Conservation (phyloP, 2,113 vertebrate species). For the Antigone vipio region DNA sequence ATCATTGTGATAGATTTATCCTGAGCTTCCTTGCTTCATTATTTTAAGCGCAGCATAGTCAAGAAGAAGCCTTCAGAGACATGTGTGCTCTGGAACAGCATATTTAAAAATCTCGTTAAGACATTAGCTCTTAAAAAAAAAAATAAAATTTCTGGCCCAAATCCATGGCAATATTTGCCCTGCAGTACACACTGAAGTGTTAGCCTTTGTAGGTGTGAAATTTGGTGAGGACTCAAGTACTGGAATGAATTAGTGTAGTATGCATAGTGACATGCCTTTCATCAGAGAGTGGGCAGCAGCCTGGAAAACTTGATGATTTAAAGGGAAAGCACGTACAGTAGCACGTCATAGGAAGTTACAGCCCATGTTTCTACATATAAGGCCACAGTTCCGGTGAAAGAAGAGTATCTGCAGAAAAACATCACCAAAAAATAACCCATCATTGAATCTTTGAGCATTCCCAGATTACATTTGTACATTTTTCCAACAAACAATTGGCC, state of each 20-base stretch:
- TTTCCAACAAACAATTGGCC: slow-evolving; percentile 61
- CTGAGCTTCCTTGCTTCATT: not conserved
- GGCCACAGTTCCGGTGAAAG: slow-evolving; percentile 63
- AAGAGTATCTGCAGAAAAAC: not conserved
- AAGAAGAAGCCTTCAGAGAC: not conserved
- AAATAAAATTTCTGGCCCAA: not conserved
- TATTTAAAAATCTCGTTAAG: not conserved
- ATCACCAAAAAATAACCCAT: not conserved
- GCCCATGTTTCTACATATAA: slow-evolving; percentile 61
- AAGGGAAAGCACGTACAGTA: slow-evolving; percentile 27
- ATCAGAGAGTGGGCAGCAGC: not conserved
- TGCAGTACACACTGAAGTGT: not conserved
- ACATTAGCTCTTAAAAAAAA: not conserved
- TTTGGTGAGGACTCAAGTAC: not conserved
- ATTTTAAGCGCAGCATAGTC: not conserved
- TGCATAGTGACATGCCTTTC: slow-evolving; percentile 36
- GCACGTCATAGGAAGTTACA: slow-evolving; percentile 45
- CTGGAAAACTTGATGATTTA: slow-evolving; percentile 49
- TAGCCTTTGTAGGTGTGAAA: slow-evolving; percentile 29
- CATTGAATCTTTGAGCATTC: slow-evolving; percentile 34
- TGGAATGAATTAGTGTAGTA: not conserved
- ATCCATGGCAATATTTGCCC: not conserved
- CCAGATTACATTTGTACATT: slow-evolving; percentile 71
- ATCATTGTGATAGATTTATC: not conserved
- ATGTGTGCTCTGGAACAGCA: not conserved